Conservation (phyloP, 1,140 invertebrate species). For the Listronotus oregonensis region DNA sequence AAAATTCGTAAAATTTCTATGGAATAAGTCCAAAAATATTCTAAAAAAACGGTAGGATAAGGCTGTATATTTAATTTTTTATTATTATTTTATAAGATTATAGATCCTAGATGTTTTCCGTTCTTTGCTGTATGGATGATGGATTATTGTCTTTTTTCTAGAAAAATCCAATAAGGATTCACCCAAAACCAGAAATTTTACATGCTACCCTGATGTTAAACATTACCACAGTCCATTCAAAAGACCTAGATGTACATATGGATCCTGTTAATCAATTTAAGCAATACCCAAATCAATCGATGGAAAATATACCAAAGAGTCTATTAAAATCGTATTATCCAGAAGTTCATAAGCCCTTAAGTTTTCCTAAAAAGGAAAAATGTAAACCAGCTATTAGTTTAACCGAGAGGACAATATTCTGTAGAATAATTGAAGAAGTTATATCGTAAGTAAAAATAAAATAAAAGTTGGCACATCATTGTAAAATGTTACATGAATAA, state of each 20-base stretch:
- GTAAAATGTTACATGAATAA: not conserved
- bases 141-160: conserved; percentile 17
- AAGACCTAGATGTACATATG: conserved; percentile 15
- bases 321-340: conserved; percentile 25
- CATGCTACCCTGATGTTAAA: conserved; percentile 1
- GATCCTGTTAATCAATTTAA: conserved; percentile 6
- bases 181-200: conserved; percentile 7
- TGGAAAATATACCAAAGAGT: conserved; percentile 21
- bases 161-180: conserved; percentile 19
- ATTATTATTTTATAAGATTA: too few species aligned
- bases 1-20: too few species aligned
- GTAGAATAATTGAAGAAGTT: conserved; percentile 10
- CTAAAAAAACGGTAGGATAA: too few species aligned
- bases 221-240: conserved; percentile 16
- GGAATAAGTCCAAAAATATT: too few species aligned
- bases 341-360: not conserved
- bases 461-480: not conserved
- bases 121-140: too few species aligned
- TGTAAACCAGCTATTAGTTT: not conserved
- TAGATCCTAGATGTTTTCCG: too few species aligned
- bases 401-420: conserved; percentile 6
- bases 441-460: conserved; percentile 18
- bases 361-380: conserved; percentile 13
- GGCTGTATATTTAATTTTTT: too few species aligned
- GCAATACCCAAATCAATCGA: conserved; percentile 19